Base-by-base conservation (phyloP, 2,797 vertebrate genomes). In the Dipus sagitta region DNA sequence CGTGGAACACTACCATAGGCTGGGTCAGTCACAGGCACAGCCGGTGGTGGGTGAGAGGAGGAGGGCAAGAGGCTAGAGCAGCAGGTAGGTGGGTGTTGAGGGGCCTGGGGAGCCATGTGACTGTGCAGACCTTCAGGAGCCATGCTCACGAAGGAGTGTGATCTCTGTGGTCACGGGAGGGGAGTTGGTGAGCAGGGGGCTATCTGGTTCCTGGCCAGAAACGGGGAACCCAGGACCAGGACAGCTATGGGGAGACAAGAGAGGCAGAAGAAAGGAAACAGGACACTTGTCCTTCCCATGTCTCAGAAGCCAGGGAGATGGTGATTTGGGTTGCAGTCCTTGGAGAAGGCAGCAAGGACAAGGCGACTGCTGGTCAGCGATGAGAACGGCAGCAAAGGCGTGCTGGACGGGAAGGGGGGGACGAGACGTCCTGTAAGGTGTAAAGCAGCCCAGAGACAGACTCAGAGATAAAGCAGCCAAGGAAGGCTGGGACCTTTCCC, bases 131-230 rank as follows among this genome's bases (percentile, higher is more conserved):
- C 52, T 77, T 62, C 74, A 72, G 42, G 42, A 30, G 21, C 30
- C 77, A 62, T 38, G 38, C 78, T 14, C 24, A 78, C 32, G 62
- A n/a, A 34, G 34, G 4, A 87, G 23, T 17, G 1, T 42, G 87
- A 47, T 58, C 6, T 58, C 38, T 38, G 77, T 47, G 71, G 81
- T 81, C 62, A 87, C 72, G 71, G 47, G 21, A 34, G 30, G 21
- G 68, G 4, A 72, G 30, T 2, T 65, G 83, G 82, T 3, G 26
- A 34, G 4, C 28, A 67, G 26, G 24, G 67, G 42, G 21, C 26
- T 80, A 11, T 52, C n/a, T 82, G 74, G 88, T 83, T 83, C 60
- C 30, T n/a, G n/a, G 10, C 58, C 83, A 84, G 78, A 82, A 54
- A 78, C 0, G 1, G 58, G 54, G 38, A 68, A 24, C 30, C 52